Evolutionary conservation across 2,113 vertebrate genomes (phyloP).

Genomic region (Osmerus mordax): DNA sequence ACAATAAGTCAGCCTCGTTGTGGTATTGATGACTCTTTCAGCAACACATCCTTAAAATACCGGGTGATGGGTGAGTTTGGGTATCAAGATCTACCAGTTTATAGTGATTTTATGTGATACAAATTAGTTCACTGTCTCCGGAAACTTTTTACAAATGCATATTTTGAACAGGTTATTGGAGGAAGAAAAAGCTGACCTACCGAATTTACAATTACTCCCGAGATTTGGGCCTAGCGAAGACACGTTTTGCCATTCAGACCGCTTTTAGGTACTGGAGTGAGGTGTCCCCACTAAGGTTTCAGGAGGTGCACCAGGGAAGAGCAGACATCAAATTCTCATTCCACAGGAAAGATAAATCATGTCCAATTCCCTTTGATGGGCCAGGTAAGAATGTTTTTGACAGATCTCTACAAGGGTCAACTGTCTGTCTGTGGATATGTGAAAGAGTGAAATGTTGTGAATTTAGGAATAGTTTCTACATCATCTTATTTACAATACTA

Average conservation of each 20-base stretch:
- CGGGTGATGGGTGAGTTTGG: constrained; percentile 70
- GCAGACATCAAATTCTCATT: constrained; percentile 83
- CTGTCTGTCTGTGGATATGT: background rate
- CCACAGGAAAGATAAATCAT: constrained; percentile 68
- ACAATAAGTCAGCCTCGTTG: constrained; percentile 78
- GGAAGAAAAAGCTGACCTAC: constrained; percentile 79
- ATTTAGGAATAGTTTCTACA: no score
- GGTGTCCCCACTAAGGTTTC: constrained; percentile 75
- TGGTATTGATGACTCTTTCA: constrained; percentile 78
- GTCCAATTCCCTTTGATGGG: constrained; percentile 70
- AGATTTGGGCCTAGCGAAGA: constrained; percentile 59
- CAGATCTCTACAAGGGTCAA: background rate
- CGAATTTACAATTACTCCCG: constrained; percentile 75
- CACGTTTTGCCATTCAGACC: constrained; percentile 65
- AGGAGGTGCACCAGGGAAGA: constrained; percentile 66
- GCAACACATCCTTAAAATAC: constrained; percentile 69
- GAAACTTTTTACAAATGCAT: background rate
- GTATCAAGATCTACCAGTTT: background rate
- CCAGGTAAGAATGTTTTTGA: constrained; percentile 47
- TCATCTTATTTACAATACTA: background rate
- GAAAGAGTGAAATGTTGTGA: background rate
- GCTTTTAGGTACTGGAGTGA: constrained; percentile 82
- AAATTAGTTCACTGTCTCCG: background rate
- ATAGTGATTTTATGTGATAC: no score
- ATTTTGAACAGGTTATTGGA: constrained; percentile 73